These are phyloP conservation scores for Trichogramma evanescens DNA, from an alignment of 2,888 invertebrate species.

Conservation along the genomic window DNA sequence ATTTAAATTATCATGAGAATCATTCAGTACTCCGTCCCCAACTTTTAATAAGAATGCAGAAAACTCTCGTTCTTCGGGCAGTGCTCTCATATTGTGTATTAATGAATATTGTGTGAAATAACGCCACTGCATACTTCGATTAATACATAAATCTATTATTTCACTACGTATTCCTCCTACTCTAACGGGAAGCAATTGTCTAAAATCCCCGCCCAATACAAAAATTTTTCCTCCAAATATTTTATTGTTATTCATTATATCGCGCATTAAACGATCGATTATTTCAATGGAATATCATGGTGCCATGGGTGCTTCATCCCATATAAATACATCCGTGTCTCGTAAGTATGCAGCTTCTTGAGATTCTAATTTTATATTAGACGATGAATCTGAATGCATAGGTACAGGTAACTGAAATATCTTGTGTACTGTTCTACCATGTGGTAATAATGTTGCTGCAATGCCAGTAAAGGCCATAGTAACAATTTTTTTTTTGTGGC, in stretches of 20 bases:
- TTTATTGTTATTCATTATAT: slow-evolving; percentile 26
- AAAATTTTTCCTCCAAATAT: slow-evolving; percentile 28
- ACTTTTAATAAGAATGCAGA: slow-evolving; percentile 18
- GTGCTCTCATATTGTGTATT: slow-evolving; percentile 25
- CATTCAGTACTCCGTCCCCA: slow-evolving; percentile 23
- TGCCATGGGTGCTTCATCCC: slow-evolving; percentile 12
- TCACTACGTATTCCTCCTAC: slow-evolving; percentile 15
- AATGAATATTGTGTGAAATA: slow-evolving; percentile 23
- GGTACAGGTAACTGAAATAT: neutral
- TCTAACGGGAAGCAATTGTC: slow-evolving; percentile 18
- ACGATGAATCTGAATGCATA: slow-evolving; percentile 9
- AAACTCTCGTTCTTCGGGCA: slow-evolving; percentile 23
- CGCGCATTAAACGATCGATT: slow-evolving; percentile 24
- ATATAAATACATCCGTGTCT: slow-evolving; percentile 17
- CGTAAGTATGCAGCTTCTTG: neutral
- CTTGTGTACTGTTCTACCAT: neutral
- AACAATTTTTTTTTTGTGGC: neutral
- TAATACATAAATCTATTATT: slow-evolving; percentile 25
- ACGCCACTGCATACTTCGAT: slow-evolving; percentile 24
- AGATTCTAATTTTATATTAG: slow-evolving; percentile 9
- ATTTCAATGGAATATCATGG: slow-evolving; percentile 24
- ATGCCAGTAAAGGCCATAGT: slow-evolving; percentile 21
- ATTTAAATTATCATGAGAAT: slow-evolving; percentile 19
- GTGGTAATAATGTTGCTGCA: slow-evolving; percentile 15
- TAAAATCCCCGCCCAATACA: slow-evolving; percentile 22